Base-by-base conservation (phyloP, 2,113 vertebrate genomes). In the Malurus melanocephalus region DNA sequence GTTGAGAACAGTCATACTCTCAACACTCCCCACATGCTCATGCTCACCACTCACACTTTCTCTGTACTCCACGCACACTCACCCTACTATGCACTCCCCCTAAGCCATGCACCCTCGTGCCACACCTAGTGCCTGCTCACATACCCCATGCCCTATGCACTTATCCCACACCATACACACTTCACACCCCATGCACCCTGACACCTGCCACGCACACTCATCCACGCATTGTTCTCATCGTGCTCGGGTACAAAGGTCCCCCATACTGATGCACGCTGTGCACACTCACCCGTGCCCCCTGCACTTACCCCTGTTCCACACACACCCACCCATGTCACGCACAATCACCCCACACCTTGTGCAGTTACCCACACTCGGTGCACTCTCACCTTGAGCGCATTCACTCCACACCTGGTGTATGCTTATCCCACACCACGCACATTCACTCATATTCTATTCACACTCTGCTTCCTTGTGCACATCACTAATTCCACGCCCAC, bases 111-210 rank as follows among this genome's bases (percentile, higher is more conserved):
- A 64, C n/a, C 6, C 48, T 46, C 4, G 2, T 2, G 5, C 48
- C 11, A 2, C 3, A 16, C 26, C 57, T 15, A 12, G 43, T 8
- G 13, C 38, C 27, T 8, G 8, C 38, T 17, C 48, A 38, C 7
- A 24, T 27, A 21, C 6, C 32, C 42, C 23, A 4, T 21, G 76
- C 23, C 38, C 23, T n/a, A 9, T 0, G 0, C 52, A 42, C 35
- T 21, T 33, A 46, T 5, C 33, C 62, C 45, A 19, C 24, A 23
- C 24, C 27, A 9, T 0, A 8, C n/a, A 42, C 61, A 16, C 26
- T 19, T 28, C 48, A 38, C 28, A 40, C 9, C 7, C 22, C 38
- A 6, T 0, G 56, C 49, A 17, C 21, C 10, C 45, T 53, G 10
- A 0, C 32, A 12, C 22, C 43, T 15, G 49, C 40, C 51, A 2